These are phyloP conservation scores for Hirundichthys speculiger DNA, from an alignment of 2,113 vertebrate species.

Conservation along the genomic window DNA sequence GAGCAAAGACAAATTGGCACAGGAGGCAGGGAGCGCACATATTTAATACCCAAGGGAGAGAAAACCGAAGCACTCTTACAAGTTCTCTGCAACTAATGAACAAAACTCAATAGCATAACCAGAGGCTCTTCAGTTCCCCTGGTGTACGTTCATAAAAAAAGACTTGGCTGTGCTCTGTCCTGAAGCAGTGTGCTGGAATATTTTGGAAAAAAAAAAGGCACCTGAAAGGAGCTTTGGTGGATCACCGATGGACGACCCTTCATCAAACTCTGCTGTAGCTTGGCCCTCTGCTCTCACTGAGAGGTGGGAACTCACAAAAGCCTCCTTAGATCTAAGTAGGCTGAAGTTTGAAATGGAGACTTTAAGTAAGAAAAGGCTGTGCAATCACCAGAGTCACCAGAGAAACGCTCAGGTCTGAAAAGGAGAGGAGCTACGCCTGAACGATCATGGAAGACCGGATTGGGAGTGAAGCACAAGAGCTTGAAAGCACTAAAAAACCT, in stretches of 20 bases:
- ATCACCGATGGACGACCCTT: not conserved
- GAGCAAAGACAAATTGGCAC: not conserved
- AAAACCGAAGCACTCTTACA: not conserved
- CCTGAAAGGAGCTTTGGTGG: not conserved
- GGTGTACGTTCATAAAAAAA: not conserved
- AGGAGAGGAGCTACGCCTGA: not conserved
- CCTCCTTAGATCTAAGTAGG: not conserved
- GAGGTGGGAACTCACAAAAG: not conserved
- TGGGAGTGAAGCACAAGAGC: not conserved
- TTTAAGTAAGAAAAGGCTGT: not conserved
- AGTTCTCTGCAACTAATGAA: not conserved
- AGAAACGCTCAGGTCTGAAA: not conserved
- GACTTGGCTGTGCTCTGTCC: not conserved
- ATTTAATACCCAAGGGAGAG: not conserved
- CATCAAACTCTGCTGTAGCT: not conserved
- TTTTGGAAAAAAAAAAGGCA: not conserved
- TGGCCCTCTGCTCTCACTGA: not conserved
- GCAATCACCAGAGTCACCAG: not conserved
- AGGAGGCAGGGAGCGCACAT: not conserved
- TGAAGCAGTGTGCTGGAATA: not conserved
- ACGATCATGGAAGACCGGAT: not conserved
- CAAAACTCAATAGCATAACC: not conserved
- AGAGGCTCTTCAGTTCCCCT: not conserved
- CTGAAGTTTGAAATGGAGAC: not conserved
- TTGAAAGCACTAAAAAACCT: too few species aligned